A percentile compares a stretch with the other conserved stretches of the same genome.
phyloP scores from a whole-genome alignment of 1,140 invertebrate species.

The Neodiprion virginianus region DNA sequence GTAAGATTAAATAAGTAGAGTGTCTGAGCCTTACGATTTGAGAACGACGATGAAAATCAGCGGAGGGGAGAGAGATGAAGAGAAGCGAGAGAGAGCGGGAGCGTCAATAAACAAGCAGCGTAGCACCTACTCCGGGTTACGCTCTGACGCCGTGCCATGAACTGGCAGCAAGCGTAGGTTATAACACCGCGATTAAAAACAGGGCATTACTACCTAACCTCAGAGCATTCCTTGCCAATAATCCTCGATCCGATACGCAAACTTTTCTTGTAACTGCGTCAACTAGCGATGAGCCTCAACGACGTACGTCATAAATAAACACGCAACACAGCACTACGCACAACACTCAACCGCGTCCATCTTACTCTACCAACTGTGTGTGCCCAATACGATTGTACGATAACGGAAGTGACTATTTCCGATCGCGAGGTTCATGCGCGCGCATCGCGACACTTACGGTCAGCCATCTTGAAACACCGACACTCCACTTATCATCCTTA shows the following conservation, averaged over 20 bases:
- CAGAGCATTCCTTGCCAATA: not conserved
- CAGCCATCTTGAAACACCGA: not conserved
- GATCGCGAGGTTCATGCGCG: not conserved
- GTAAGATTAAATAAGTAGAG: no score
- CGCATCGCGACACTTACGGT: not conserved
- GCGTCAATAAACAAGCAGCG: no score
- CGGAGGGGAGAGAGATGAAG: no score
- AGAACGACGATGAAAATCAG: no score
- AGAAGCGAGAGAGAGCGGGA: no score
- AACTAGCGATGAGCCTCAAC: not conserved
- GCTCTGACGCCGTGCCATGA: not conserved
- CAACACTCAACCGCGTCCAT: constrained; percentile 5
- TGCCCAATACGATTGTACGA: not conserved
- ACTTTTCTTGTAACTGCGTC: not conserved
- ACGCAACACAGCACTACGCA: constrained; percentile 2
- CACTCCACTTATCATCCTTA: not conserved
- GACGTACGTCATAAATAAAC: constrained; percentile 4
- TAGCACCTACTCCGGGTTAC: not conserved
- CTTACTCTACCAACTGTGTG: not conserved
- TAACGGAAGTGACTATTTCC: not conserved
- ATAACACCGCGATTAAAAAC: not conserved
- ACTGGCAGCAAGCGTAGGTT: not conserved
- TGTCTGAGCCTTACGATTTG: no score
- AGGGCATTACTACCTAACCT: not conserved
- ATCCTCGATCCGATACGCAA: not conserved